Base-by-base conservation (phyloP, 2,113 vertebrate genomes). In the Callorhinus ursinus region DNA sequence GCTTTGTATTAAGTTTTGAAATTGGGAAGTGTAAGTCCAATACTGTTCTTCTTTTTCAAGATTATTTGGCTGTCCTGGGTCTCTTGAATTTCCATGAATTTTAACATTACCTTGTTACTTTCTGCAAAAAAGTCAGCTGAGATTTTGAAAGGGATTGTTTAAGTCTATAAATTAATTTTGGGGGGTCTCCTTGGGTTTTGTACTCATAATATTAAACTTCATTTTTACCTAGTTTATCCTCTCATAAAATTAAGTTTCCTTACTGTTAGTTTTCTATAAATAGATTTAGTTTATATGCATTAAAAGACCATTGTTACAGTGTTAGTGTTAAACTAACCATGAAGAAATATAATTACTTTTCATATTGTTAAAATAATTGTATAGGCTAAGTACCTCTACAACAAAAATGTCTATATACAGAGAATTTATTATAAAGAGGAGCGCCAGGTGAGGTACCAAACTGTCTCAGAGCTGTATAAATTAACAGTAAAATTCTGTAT, bases 101-200 rank as follows among this genome's bases (percentile, higher is more conserved):
- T 92, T 92, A 92, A 57, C 53, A 86, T 92, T 21, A 93, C 9
- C n/a, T 85, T 89, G 57, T 92, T 36, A 82, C 22, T 86, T 92
- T 74, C 9, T 89, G 7, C 81, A 81, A 42, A 92, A 67, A 42
- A 80, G 15, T 36, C 26, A 84, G 36, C 51, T 88, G 61, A 87
- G 67, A 83, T 83, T 93, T 97, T 90, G 24, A 86, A 87, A 96
- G 42, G 15, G 5, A 61, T 63, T 93, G 31, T 49, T 91, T 53
- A 46, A 76, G 15, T 77, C 46, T 89, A 1, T 53, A 90, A 90
- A 67, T 93, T 55, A 96, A 26, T 74, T 95, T 93, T 26, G 36
- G 24, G 28, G 53, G 42, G 61, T 0, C 24, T 18, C 33, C n/a
- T 92, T 71, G 81, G 33, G 77, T 87, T 96, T 89, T 94, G 2